Evolutionary conservation across 2,888 invertebrate genomes (phyloP).

Genomic region (Nemapogon koenigi): DNA sequence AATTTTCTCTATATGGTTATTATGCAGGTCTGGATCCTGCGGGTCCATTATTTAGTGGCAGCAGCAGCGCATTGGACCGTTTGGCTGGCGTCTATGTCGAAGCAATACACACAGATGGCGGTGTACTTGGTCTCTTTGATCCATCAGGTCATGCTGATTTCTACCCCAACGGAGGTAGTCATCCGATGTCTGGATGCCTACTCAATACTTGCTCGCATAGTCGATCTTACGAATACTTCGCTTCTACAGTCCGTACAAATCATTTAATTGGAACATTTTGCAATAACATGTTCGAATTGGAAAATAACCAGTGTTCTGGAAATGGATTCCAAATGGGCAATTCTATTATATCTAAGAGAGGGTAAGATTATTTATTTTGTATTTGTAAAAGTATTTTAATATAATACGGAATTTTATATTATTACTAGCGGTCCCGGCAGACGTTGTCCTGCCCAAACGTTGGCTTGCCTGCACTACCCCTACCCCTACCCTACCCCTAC

Average conservation of each 20-base stretch:
- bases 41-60: slow-evolving; percentile 11
- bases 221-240: slow-evolving; percentile 16
- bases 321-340: slow-evolving; percentile 16
- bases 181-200: slow-evolving; percentile 16
- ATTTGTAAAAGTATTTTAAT: neutral
- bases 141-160: slow-evolving; percentile 24
- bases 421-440: no score
- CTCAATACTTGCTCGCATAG: slow-evolving; percentile 18
- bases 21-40: slow-evolving; percentile 14
- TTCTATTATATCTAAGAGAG: slow-evolving; percentile 16
- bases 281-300: slow-evolving; percentile 9
- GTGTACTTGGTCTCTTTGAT: slow-evolving; percentile 19
- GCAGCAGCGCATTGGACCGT: slow-evolving; percentile 15
- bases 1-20: neutral
- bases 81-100: slow-evolving; percentile 26
- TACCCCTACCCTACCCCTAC: no score
- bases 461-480: no score
- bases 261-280: slow-evolving; percentile 16
- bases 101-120: slow-evolving; percentile 25
- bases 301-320: slow-evolving; percentile 7
- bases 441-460: no score
- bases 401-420: neutral
- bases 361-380: slow-evolving; percentile 19
- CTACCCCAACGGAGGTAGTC: slow-evolving; percentile 25
- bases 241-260: slow-evolving; percentile 16